Evolutionary conservation across 2,888 invertebrate genomes (phyloP).

Genomic region (Dinocampus coccinellae): DNA sequence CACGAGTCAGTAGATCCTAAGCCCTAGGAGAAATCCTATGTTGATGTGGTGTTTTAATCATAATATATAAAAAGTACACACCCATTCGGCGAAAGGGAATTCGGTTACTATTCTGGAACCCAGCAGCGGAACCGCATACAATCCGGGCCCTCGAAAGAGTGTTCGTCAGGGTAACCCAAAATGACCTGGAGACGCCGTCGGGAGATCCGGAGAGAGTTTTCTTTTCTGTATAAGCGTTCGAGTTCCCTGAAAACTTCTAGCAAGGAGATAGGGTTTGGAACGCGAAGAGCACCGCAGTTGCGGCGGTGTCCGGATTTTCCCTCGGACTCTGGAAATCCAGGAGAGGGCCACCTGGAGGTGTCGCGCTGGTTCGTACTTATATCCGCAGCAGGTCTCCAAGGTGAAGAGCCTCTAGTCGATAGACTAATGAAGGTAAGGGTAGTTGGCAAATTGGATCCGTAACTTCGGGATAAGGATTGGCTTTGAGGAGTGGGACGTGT

Average conservation of each 20-base stretch:
- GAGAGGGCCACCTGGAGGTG: constrained; percentile 69
- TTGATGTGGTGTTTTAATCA: constrained; percentile 64
- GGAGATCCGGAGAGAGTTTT: constrained; percentile 60
- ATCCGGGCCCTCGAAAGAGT: constrained; percentile 70
- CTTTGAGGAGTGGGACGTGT: constrained; percentile 78
- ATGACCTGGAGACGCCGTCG: constrained; percentile 74
- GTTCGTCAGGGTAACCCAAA: constrained; percentile 71
- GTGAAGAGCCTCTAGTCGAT: constrained; percentile 76
- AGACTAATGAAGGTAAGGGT: constrained; percentile 71
- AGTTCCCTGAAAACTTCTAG: constrained; percentile 72
- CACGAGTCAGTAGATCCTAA: constrained; percentile 75
- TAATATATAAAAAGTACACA: constrained; percentile 56
- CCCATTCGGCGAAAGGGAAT: constrained; percentile 73
- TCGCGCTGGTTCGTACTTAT: constrained; percentile 76
- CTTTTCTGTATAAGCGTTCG: constrained; percentile 63
- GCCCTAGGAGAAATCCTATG: constrained; percentile 72
- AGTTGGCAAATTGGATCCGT: constrained; percentile 78
- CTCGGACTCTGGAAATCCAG: constrained; percentile 12
- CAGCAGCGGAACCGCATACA: constrained; percentile 69
- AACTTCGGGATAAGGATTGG: constrained; percentile 72
- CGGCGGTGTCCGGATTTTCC: constrained; percentile 66
- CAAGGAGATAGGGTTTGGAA: constrained; percentile 72
- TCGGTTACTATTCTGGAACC: constrained; percentile 74
- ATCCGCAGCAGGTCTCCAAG: constrained; percentile 84
- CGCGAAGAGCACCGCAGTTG: constrained; percentile 70